Conservation (phyloP, 2,888 invertebrate genomes). For the Microctonus hyperodae region DNA sequence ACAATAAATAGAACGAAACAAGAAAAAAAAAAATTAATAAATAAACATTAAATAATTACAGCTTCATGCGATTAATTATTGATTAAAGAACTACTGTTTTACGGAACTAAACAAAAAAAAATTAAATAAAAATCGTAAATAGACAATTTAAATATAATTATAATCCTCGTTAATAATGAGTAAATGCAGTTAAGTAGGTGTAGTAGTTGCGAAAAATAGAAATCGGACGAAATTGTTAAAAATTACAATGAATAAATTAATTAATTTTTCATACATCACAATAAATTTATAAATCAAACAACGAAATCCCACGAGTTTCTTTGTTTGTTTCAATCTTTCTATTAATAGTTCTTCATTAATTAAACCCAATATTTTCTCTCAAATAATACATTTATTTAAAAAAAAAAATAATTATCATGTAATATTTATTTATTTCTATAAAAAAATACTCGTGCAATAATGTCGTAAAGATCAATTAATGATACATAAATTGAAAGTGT, state of each 20-base stretch:
- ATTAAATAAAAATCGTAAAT: conserved; percentile 16
- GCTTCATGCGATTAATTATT: conserved; percentile 15
- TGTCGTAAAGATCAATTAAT: not conserved
- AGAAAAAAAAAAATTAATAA: conserved; percentile 26
- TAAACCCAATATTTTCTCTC: not conserved
- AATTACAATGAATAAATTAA: conserved; percentile 26
- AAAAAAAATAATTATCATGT: not conserved
- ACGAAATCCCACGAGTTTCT: not conserved
- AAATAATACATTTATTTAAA: not conserved
- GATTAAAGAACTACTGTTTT: conserved; percentile 4
- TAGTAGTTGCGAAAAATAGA: conserved; percentile 38
- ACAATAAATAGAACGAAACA: conserved; percentile 27
- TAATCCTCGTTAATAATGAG: conserved; percentile 22
- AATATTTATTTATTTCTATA: not conserved
- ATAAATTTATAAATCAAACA: not conserved
- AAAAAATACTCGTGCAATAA: not conserved
- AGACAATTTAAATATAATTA: conserved; percentile 20
- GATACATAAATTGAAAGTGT: not conserved
- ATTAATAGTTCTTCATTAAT: no score
- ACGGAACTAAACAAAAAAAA: no score
- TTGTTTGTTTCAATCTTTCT: no score
- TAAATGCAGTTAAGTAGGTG: conserved; percentile 44
- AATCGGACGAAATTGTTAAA: conserved; percentile 37
- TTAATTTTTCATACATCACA: conserved; percentile 12
- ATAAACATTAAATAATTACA: conserved; percentile 5